Base-by-base conservation (phyloP, 2,888 invertebrate genomes). In the Ochropleura leucogaster region DNA sequence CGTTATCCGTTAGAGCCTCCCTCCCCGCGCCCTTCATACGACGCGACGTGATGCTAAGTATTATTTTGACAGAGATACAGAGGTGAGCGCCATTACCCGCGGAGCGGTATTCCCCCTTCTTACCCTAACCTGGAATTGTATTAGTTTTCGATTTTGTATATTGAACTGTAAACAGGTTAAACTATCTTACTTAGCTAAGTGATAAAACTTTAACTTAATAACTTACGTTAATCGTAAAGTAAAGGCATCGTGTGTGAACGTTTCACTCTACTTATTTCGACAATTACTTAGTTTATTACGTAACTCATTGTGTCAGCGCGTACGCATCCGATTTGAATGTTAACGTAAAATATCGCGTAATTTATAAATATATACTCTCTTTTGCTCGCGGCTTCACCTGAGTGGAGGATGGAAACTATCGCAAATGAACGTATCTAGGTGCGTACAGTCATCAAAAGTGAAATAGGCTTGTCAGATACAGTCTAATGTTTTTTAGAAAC, bases 181-280 rank as follows among this genome's bases (percentile, higher is more conserved):
- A 40, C 62, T 62, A 20, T 20, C 44, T 62, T n/a, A 44, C n/a
- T 46, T 62, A 62, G 8, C 16, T 40, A 49, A 68, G 20, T 55
- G 10, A 63, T 72, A 12, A 49, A 55, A 47, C 9, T 68, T 66
- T 63, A 66, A 74, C 49, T 69, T 82, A 83, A 86, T 86, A 75
- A 86, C 78, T 74, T 73, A 77, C 59, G 49, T 55, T 77, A 71
- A 79, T 76, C 64, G 76, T 82, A 84, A 88, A 80, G 82, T 87
- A 85, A 83, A 83, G 62, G 72, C 87, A 83, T 74, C 76, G 89
- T 93, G 93, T 94, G 95, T 93, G 94, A 94, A 93, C 92, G 94
- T 93, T 85, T 89, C 93, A 93, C 87, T 94, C 95, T 92, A 93
- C 87, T 94, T 94, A 77, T 85, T 88, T 66, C 49, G 46, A 89